These are phyloP conservation scores for Siniperca undulata DNA, from an alignment of 2,797 vertebrate species.

Conservation along the genomic window DNA sequence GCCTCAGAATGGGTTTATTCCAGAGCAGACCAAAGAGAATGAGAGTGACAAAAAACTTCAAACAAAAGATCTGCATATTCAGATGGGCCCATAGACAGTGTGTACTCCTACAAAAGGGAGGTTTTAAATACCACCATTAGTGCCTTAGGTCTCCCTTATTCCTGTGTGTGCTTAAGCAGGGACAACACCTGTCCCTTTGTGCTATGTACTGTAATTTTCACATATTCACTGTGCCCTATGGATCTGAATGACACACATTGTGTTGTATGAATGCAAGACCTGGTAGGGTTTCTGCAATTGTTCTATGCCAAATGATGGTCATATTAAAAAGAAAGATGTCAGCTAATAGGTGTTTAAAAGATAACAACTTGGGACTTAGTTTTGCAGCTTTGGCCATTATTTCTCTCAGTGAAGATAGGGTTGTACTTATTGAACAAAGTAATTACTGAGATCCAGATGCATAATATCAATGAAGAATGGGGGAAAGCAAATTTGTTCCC, in stretches of 20 bases:
- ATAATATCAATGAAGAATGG: background rate
- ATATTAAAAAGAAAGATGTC: background rate
- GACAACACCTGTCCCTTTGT: constrained; percentile 48
- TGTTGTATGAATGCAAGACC: constrained; percentile 26
- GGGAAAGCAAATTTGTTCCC: background rate
- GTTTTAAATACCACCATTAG: constrained; percentile 65
- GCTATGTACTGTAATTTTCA: constrained; percentile 51
- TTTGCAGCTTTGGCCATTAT: constrained; percentile 22
- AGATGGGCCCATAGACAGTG: constrained; percentile 70
- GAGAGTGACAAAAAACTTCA: constrained; percentile 85
- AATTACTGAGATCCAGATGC: background rate
- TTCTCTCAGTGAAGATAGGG: constrained; percentile 2
- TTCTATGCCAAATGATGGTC: constrained; percentile 31
- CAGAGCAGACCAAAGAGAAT: constrained; percentile 89
- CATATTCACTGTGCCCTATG: constrained; percentile 74
- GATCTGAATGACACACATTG: constrained; percentile 51
- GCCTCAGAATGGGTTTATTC: constrained; percentile 86
- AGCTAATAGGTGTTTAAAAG: background rate
- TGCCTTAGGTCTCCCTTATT: constrained; percentile 79
- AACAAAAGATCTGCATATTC: constrained; percentile 80
- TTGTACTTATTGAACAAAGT: constrained; percentile 8
- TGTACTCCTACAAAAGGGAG: constrained; percentile 17
- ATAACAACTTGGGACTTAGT: background rate
- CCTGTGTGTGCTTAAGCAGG: constrained; percentile 42
- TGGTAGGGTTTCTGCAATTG: constrained; percentile 26